phyloP scores from a whole-genome alignment of 2,797 vertebrate species.

The Diglossa cyanea region DNA sequence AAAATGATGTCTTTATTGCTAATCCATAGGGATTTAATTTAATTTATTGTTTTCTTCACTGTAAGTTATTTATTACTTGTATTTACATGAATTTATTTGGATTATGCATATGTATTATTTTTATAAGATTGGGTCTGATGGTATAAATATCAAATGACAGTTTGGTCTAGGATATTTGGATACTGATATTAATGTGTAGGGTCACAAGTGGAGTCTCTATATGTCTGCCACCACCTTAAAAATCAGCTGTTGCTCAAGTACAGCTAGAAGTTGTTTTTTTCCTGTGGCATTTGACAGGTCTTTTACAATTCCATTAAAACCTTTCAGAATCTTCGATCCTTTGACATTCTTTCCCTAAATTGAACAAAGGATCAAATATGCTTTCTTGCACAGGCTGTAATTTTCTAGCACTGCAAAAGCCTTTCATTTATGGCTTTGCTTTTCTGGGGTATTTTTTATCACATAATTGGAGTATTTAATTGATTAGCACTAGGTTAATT shows the following conservation, averaged over 20 bases:
- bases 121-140: background rate
- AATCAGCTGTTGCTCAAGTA: background rate
- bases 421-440: background rate
- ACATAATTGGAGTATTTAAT: background rate
- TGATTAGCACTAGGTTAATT: background rate
- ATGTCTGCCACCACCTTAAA: background rate
- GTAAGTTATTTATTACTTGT: background rate
- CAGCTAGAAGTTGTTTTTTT: background rate
- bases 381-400: background rate
- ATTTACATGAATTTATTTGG: background rate
- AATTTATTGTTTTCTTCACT: background rate
- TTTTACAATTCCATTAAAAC: background rate
- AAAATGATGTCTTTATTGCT: background rate
- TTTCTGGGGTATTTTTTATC: background rate
- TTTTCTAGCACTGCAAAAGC: background rate
- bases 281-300: background rate
- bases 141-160: background rate
- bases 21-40: background rate
- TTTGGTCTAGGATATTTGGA: background rate
- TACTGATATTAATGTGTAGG: background rate
- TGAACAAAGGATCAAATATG: background rate
- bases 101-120: background rate
- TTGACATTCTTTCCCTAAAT: background rate
- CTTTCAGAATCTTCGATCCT: background rate
- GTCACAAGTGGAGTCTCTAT: background rate